Base-by-base conservation (phyloP, 2,888 invertebrate species). In the Lysandra bellargus region DNA sequence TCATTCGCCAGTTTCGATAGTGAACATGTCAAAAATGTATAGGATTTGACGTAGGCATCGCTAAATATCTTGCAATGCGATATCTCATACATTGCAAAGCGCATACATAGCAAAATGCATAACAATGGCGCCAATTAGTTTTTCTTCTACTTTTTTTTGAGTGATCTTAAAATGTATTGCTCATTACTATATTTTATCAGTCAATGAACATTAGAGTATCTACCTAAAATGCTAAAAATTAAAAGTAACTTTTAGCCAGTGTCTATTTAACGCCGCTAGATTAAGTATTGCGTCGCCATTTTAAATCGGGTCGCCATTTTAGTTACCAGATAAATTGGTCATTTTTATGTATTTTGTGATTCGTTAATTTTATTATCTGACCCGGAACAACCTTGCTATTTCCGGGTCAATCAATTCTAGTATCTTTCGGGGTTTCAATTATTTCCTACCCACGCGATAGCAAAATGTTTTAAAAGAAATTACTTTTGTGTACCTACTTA, bases 321-420 rank as follows among this genome's bases (percentile, higher is more conserved):
- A 9, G 23, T 23, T 23, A 49, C 49, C 49, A 57, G 57, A 17
- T 57, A 4, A 57, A 57, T 57, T 57, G 14, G 57, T 57, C 4
- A 6, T 61, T 23, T 61, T 61, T 23, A 33, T 33, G 33, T 69
- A 33, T 33, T 69, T 69, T 69, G 33, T 33, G 69, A 69, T 69
- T 69, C 69, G 33, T 69, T 69, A 33, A 33, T 69, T 69, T 69
- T 69, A 69, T 69, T 69, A 69, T 69, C 33, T 37, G 69, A 69
- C 69, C 69, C 69, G 69, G 69, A 64, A 64, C 5, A 69, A 23
- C 33, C 33, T 12, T 4, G 33, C 69, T 30, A 33, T 69, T 69
- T 69, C 69, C 69, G 69, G 69, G 69, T 69, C 69, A 37, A 69
- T 69, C 69, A 37, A 69, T 69, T 33, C 14, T 33, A 5, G 1